These are phyloP conservation scores for Garra rufa DNA, from an alignment of 2,113 vertebrate species.

Conservation along the genomic window DNA sequence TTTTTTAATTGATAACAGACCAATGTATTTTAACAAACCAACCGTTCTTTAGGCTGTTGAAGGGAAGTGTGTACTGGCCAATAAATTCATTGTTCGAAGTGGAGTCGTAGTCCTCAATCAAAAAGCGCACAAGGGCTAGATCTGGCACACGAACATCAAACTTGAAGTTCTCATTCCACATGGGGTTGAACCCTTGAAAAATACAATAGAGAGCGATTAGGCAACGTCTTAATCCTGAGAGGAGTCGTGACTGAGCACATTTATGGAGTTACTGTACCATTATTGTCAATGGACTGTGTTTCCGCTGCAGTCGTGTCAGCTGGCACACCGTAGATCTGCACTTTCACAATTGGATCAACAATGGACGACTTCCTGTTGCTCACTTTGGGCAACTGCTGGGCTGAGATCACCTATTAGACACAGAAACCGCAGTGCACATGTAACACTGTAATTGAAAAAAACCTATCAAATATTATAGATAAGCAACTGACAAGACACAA, in stretches of 20 bases:
- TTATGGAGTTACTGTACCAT: conserved; percentile 74
- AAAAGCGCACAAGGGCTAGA: conserved; percentile 87
- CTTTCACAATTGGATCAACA: conserved; percentile 87
- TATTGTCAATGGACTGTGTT: conserved; percentile 82
- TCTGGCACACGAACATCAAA: conserved; percentile 88
- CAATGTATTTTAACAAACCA: conserved; percentile 62
- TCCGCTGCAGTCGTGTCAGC: conserved; percentile 79
- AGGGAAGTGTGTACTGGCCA: conserved; percentile 88
- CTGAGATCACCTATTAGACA: conserved; percentile 88
- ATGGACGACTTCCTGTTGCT: conserved; percentile 86
- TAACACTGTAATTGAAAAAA: too few species aligned
- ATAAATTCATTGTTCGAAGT: conserved; percentile 87
- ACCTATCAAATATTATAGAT: too few species aligned
- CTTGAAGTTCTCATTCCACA: conserved; percentile 86
- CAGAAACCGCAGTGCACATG: neutral
- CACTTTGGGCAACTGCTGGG: conserved; percentile 94
- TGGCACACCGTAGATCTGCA: conserved; percentile 84
- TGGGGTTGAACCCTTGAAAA: conserved; percentile 85
- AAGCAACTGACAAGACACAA: too few species aligned
- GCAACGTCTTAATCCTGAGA: neutral
- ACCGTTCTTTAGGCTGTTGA: conserved; percentile 90
- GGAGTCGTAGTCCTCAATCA: conserved; percentile 88
- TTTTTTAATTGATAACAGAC: too few species aligned
- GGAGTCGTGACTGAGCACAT: neutral
- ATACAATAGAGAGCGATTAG: neutral